These are phyloP conservation scores for Xanthostigma xanthostigma DNA, from an alignment of 2,888 invertebrate genomes.

Conservation along the genomic window DNA sequence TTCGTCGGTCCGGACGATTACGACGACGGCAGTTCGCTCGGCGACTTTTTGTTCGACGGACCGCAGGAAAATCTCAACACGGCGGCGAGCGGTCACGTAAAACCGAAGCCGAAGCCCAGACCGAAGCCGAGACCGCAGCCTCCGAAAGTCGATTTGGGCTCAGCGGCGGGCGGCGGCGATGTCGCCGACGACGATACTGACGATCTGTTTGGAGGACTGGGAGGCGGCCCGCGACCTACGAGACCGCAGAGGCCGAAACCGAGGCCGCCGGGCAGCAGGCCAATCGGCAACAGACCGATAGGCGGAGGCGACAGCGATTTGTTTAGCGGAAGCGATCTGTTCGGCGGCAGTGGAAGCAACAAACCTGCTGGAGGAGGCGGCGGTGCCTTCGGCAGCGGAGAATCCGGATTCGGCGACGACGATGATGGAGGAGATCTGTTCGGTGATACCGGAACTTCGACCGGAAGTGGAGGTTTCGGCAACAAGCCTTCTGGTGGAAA, in stretches of 20 bases:
- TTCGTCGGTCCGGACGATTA: slow-evolving; percentile 13
- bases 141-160: slow-evolving; percentile 1
- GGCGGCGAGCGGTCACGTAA: slow-evolving; percentile 41
- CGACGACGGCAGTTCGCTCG: slow-evolving; percentile 6
- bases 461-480: slow-evolving; percentile 9
- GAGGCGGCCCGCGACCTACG: slow-evolving; percentile 7
- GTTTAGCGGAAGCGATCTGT: slow-evolving; percentile 14
- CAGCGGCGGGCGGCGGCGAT: neutral
- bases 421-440: slow-evolving; percentile 14
- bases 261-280: too few relatives aligned
- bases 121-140: neutral
- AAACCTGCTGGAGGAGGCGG: slow-evolving; percentile 19
- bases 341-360: slow-evolving; percentile 27
- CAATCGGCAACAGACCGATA: neutral
- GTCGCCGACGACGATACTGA: slow-evolving; percentile 7
- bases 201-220: slow-evolving; percentile 11
- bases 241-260: neutral
- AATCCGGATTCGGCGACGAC: neutral
- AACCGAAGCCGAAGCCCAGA: slow-evolving; percentile 29
- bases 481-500: slow-evolving; percentile 13
- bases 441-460: slow-evolving; percentile 8
- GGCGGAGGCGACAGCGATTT: neutral
- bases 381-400: neutral
- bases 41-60: slow-evolving; percentile 22
- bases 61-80: slow-evolving; percentile 33